Evolutionary conservation across 2,797 vertebrate species (phyloP), one percentile per base, ranked within the genome.

Genomic region (Cyprinodon diabolis): DNA sequence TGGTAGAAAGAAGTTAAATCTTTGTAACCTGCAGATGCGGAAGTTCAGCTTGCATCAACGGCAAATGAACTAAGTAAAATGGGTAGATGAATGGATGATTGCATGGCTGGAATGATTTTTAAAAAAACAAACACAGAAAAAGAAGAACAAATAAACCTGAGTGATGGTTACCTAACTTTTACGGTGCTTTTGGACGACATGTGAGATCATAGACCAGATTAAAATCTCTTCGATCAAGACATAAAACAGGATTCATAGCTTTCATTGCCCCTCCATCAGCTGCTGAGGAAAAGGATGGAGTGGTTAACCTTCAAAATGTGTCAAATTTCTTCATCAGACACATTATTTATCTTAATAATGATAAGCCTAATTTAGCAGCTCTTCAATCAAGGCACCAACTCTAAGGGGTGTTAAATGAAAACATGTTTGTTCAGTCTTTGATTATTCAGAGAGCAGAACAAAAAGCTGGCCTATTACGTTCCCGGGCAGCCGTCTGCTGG

Each of bases 241-340:
- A 56, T 74, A 76, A 83, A 71, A 66, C 71, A 55, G 74, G 63
- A 89, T 76, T 83, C 75, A 85, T 88, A 78, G 60, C 75, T 79
- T 81, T 82, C 77, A 79, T 2, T 57, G 82, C 69, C 80, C 54
- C 72, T 75, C 77, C 77, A 76, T 87, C 82, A 82, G 19, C 73
- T 49, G 49, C 69, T 7, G 40, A 17, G 58, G 78, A 40, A 84
- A 55, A 79, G 80, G 80, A 88, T 80, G 74, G 81, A 84, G 81
- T 79, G 76, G 84, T 86, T 91, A 87, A 91, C 87, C 90, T 92
- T 92, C 90, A 86, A 72, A 87, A 90, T 69, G 65, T 78, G 88
- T 89, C 90, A 86, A 78, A 83, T 81, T 47, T 71, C 37, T 19
- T 9, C 71, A 74, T 85, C 81, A 79, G 78, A 74, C 4, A n/a